Evolutionary conservation across 2,797 vertebrate species (phyloP), one percentile per base, ranked within the genome.

Genomic region (Scolopax bukidnonensis): DNA sequence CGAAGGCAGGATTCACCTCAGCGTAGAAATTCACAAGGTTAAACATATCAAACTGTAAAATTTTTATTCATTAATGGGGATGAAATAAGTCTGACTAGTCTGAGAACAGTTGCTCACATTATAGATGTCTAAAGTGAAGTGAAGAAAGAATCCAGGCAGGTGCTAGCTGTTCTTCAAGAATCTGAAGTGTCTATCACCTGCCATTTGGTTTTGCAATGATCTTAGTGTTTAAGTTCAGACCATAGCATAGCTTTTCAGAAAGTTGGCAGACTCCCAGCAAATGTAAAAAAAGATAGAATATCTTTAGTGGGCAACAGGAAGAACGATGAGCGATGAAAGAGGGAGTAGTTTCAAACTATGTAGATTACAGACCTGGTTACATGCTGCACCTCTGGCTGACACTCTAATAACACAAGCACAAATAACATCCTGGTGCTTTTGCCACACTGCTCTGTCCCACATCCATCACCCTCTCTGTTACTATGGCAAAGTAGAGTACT

Each of bases 201-300:
- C 4, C 38, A 23, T 64, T 88, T 80, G 54, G 16, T 27, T 90
- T 67, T 81, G 33, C 18, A 12, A 15, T 21, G 2, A 51, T 67
- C 70, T 81, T 48, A 15, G 12, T 50, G 11, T 36, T 81, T 33
- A 92, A 67, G 15, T 63, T 70, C 11, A 38, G 68, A 74, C 14
- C 19, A 73, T 5, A 28, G 13, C 16, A 28, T 6, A 28, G 12
- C 33, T 84, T 81, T 90, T 70, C 57, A 74, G 51, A 69, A 78
- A 53, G 28, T 9, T 4, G 0, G 4, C 23, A 17, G 27, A 18
- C 11, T 59, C 18, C 8, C 1, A 2, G 14, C 18, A 80, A 65
- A 51, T 25, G 54, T 3, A 6, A 8, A 81, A 36, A 67, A 78
- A 71, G 4, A 43, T 48, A 4, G 27, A 86, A 16, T 64, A 67